phyloP scores from a whole-genome alignment of 2,888 invertebrate species.

The Amblyteles armatorius region DNA sequence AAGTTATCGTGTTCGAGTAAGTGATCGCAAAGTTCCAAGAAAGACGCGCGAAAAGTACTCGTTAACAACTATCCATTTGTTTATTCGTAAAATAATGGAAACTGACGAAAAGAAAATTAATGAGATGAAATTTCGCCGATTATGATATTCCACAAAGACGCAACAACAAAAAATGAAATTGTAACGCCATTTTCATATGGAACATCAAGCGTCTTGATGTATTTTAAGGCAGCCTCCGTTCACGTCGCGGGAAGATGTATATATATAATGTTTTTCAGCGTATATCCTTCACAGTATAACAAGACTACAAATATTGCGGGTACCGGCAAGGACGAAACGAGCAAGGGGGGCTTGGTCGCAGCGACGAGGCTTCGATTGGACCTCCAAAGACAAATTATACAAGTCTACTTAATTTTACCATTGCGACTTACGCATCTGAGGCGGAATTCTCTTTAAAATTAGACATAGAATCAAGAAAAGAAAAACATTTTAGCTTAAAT shows the following conservation, averaged over 20 bases:
- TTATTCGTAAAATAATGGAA: neutral
- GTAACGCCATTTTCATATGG: conserved; percentile 41
- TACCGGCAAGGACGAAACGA: conserved; percentile 32
- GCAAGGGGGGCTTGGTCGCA: neutral
- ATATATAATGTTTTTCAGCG: conserved; percentile 32
- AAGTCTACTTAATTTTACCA: conserved; percentile 19
- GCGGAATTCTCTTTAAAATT: conserved; percentile 17
- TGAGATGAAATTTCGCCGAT: neutral
- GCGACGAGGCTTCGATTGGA: conserved; percentile 15
- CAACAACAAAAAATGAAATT: conserved; percentile 12
- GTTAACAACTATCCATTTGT: neutral
- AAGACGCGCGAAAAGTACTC: neutral
- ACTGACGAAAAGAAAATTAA: neutral
- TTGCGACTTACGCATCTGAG: conserved; percentile 8
- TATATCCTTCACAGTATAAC: conserved; percentile 50
- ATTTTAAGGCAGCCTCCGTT: conserved; percentile 55
- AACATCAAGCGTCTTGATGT: conserved; percentile 48
- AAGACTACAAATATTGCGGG: conserved; percentile 42
- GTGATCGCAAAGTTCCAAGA: neutral
- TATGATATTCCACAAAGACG: conserved; percentile 4
- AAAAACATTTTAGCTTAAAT: neutral
- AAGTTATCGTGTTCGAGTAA: neutral
- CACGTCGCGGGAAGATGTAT: conserved; percentile 54
- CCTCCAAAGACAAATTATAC: conserved; percentile 28
- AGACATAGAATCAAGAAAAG: conserved; percentile 5